phyloP scores from a whole-genome alignment of 2,888 invertebrate genomes.

The Drosophila borealis region DNA sequence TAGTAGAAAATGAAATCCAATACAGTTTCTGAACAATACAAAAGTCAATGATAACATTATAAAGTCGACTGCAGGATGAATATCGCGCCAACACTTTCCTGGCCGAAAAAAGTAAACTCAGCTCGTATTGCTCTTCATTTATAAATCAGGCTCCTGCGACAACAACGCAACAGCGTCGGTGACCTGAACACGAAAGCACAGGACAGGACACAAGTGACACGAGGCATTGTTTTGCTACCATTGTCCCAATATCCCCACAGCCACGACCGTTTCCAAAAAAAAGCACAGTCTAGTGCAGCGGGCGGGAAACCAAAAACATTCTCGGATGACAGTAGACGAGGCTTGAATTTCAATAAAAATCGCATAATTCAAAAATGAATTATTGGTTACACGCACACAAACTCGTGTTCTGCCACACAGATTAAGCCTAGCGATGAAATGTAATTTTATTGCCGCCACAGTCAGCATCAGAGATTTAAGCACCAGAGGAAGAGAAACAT shows the following conservation, averaged over 20 bases:
- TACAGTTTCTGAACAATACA: background rate
- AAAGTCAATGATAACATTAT: slow-evolving; percentile 13
- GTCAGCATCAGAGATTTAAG: slow-evolving; percentile 38
- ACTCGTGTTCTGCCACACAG: slow-evolving; percentile 19
- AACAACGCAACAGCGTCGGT: slow-evolving; percentile 26
- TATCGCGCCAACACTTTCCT: background rate
- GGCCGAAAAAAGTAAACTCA: background rate
- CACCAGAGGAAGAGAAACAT: slow-evolving; percentile 17
- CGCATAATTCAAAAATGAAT: slow-evolving; percentile 80
- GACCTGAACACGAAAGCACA: slow-evolving; percentile 30
- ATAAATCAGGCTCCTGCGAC: slow-evolving; percentile 61
- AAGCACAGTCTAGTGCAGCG: slow-evolving; percentile 38
- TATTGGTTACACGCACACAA: slow-evolving; percentile 53
- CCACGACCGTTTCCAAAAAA: slow-evolving; percentile 23
- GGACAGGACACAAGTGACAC: slow-evolving; percentile 58
- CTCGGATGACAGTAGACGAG: slow-evolving; percentile 59
- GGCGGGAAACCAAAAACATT: slow-evolving; percentile 50
- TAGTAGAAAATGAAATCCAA: background rate
- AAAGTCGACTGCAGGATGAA: slow-evolving; percentile 5
- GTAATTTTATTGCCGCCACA: slow-evolving; percentile 68
- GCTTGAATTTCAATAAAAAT: slow-evolving; percentile 77
- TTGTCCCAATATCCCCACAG: slow-evolving; percentile 37
- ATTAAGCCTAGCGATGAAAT: slow-evolving; percentile 56
- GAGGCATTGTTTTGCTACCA: slow-evolving; percentile 67
- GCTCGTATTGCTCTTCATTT: slow-evolving; percentile 15